Conservation (phyloP, 2,113 vertebrate genomes). For the Gymnobelideus leadbeateri region DNA sequence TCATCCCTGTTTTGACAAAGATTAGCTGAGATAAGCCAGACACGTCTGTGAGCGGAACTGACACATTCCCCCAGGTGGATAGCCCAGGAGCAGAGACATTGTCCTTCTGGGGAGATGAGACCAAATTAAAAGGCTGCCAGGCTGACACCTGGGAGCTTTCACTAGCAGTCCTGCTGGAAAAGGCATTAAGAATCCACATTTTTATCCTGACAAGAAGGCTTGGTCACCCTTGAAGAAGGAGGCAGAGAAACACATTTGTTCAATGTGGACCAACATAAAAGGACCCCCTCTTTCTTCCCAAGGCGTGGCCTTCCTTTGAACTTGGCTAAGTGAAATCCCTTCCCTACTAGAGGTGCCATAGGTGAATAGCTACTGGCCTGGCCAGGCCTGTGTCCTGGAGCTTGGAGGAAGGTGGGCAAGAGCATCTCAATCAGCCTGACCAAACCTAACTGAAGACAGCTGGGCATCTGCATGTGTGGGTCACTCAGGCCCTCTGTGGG, state of each 20-base stretch:
- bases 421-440: no score
- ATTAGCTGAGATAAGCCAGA: conserved; percentile 68
- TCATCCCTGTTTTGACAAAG: neutral
- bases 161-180: neutral
- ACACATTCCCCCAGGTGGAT: conserved; percentile 56
- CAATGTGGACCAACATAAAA: neutral
- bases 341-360: no score
- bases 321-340: neutral
- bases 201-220: neutral
- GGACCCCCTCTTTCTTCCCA: neutral
- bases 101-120: conserved; percentile 63
- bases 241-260: neutral
- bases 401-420: neutral
- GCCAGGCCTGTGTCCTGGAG: neutral
- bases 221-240: neutral
- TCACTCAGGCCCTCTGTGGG: no score
- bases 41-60: conserved; percentile 59
- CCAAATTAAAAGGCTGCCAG: conserved; percentile 56
- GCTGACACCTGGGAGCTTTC: conserved; percentile 64
- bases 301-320: neutral
- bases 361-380: no score
- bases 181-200: neutral
- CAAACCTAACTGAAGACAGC: no score
- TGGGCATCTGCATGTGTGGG: no score
- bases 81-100: conserved; percentile 70